These are phyloP conservation scores for Campoletis sonorensis DNA, from an alignment of 1,140 invertebrate species.

Conservation along the genomic window DNA sequence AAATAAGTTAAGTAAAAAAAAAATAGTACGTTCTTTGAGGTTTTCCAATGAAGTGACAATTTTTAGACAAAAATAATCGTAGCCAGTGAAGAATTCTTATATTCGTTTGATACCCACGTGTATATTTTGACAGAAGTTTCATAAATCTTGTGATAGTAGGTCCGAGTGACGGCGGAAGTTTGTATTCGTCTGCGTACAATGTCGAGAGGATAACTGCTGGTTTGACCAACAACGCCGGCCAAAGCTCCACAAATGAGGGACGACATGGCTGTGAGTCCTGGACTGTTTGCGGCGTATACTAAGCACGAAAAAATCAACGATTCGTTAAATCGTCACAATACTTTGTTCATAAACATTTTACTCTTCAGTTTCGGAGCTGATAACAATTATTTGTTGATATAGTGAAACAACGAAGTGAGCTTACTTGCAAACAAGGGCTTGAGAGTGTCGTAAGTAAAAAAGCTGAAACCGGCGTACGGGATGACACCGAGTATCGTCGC, in stretches of 20 bases:
- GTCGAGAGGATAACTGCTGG: conserved; percentile 96
- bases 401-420: conserved; percentile 41
- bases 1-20: too few species aligned
- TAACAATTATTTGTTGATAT: too few species aligned
- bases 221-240: conserved; percentile 96
- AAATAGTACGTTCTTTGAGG: too few species aligned
- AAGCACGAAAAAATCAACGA: conserved; percentile 56
- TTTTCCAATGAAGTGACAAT: too few species aligned
- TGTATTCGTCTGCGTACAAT: conserved; percentile 93
- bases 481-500: conserved; percentile 96
- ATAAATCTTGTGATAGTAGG: conserved; percentile 81
- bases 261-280: conserved; percentile 76
- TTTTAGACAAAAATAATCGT: too few species aligned
- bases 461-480: conserved; percentile 97
- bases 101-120: conserved; percentile 77
- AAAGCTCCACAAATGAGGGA: conserved; percentile 91
- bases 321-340: too few species aligned
- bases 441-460: conserved; percentile 97
- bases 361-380: too few species aligned
- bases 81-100: too few species aligned
- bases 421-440: conserved; percentile 90
- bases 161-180: conserved; percentile 81
- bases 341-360: too few species aligned
- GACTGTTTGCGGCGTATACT: conserved; percentile 70
- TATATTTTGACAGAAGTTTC: conserved; percentile 82